Base-by-base conservation (phyloP, 1,140 invertebrate genomes). In the Triops longicaudatus region DNA sequence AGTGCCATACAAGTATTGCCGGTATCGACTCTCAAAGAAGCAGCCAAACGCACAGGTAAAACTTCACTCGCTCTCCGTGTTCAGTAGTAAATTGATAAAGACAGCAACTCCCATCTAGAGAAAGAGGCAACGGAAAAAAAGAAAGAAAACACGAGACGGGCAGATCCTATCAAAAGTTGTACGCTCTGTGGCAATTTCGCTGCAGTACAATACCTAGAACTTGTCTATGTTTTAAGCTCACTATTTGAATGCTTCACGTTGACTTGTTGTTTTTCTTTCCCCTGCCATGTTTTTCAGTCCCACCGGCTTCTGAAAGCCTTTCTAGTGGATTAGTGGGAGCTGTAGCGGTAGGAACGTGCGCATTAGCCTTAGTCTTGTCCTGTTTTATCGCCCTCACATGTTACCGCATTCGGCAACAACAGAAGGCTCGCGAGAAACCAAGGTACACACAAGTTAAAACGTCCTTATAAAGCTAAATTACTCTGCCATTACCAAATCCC, bases 11-110 rank as follows among this genome's bases (percentile, higher is more conserved):
- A 91, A 11, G 85, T 88, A 1, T 85, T 94, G 43, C 90, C 90
- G 77, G 91, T 92, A 80, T 87, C 92, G 50, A 91, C 91, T 1
- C 90, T 93, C 81, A 87, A 89, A 42, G 91, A 92, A 82, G 90
- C 92, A 0, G 92, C 93, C 81, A 93, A 92, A 84, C 86, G 91
- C 76, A 92, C 91, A 82, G 91, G 92, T 93, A 82, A 2, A 88
- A 63, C 22, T 63, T 17, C 50, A 63, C 14, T 63, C 22, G 50
- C 14, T 63, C 50, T n/a, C 14, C 14, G 50, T 63, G 50, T 14
- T 2, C 22, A 63, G n/a, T 14, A 7, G 31, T 37, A 37, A 63
- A 63, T 22, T 63, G 50, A 63, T 22, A 22, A 37, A 37, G 14
- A 63, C 50, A 63, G 4, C 50, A 5, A 22, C 50, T 63, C n/a